Evolutionary conservation across 2,113 vertebrate genomes (phyloP).

Genomic region (Pluvianellus socialis): DNA sequence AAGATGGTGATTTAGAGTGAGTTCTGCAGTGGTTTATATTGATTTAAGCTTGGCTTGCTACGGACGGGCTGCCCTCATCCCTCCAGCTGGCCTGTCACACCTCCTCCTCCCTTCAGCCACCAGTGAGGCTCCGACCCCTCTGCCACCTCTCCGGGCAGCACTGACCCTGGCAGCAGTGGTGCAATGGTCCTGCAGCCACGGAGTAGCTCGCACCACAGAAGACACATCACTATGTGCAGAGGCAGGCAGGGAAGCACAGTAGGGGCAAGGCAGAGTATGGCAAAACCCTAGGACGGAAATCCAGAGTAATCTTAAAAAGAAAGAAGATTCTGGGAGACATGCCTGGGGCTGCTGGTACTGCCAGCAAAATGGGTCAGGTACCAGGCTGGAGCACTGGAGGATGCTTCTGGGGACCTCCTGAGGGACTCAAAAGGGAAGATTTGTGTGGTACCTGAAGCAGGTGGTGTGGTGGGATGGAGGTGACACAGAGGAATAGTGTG

Average conservation of each 20-base stretch:
- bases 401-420: neutral
- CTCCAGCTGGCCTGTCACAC: neutral
- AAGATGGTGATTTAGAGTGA: neutral
- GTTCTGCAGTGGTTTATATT: neutral
- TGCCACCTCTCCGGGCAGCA: fast-evolving
- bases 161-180: neutral
- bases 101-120: neutral
- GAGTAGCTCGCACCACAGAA: fast-evolving
- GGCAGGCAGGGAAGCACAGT: fast-evolving
- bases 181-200: fast-evolving
- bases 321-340: neutral
- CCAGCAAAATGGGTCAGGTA: neutral
- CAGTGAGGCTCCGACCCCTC: neutral
- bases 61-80: neutral
- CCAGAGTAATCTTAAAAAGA: neutral
- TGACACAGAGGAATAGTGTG: neutral
- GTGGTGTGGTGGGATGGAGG: neutral
- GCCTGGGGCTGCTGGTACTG: neutral
- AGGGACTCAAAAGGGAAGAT: neutral
- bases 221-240: neutral
- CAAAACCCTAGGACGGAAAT: neutral
- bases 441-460: neutral
- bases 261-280: neutral
- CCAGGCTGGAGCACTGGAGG: neutral
- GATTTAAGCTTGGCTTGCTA: neutral